A percentile compares a stretch with the other conserved stretches of the same genome.
Conservation (phyloP, 1,140 invertebrate species). For the Phymorhynchus buccinoides region DNA sequence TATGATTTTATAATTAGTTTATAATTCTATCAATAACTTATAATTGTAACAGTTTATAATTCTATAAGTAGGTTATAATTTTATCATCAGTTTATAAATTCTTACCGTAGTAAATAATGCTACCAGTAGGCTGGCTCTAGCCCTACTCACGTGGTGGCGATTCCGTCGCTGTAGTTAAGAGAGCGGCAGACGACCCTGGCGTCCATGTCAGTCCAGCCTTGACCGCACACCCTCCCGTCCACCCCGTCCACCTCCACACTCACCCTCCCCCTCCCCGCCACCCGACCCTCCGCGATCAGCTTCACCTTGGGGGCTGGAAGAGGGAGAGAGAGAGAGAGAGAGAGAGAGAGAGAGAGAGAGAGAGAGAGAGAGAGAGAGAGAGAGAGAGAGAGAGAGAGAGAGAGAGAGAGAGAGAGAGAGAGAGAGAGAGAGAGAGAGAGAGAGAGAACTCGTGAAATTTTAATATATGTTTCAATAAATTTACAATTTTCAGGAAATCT, state of each 20-base stretch:
- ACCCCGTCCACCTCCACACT: slow-evolving; percentile 45
- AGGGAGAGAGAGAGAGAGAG: background rate
- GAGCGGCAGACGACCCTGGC: slow-evolving; percentile 55
- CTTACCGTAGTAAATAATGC: background rate
- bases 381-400: background rate
- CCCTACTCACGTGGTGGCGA: slow-evolving; percentile 30
- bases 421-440: too few species aligned
- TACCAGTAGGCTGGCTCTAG: too few species aligned
- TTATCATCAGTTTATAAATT: too few species aligned
- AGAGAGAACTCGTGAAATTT: too few species aligned
- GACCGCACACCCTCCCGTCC: slow-evolving; percentile 54
- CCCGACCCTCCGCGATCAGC: slow-evolving; percentile 30
- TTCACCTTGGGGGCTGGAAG: slow-evolving; percentile 42
- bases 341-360: background rate
- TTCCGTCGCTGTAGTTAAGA: slow-evolving; percentile 43
- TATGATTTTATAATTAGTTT: too few species aligned
- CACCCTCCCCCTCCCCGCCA: slow-evolving; percentile 48
- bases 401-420: background rate
- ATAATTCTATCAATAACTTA: too few species aligned
- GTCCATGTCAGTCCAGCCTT: slow-evolving; percentile 51
- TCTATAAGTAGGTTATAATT: too few species aligned
- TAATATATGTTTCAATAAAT: too few species aligned
- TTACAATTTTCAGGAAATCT: too few species aligned
- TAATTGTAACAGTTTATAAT: too few species aligned
- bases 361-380: background rate